Percentiles rank a stretch among this genome's conserved stretches.
Evolutionary conservation across 2,888 invertebrate genomes (phyloP).

Genomic region (Drosophila anomelani): DNA sequence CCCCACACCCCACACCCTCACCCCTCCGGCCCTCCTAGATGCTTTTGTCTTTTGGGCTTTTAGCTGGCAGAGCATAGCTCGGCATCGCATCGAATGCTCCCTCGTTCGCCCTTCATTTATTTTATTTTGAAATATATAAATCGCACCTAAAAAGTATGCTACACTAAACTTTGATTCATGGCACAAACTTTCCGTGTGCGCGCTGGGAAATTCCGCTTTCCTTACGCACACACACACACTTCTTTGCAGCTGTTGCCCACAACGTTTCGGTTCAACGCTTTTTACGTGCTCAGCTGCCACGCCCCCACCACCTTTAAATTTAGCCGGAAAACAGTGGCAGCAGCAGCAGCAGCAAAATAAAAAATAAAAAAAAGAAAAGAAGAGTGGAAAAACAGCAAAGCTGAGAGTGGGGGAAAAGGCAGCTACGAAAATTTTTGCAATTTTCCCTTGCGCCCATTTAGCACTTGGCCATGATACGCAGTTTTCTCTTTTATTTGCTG

Average conservation of each 20-base stretch:
- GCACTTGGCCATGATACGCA: conserved; percentile 79
- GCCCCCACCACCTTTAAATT: conserved; percentile 36
- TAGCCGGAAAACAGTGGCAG: conserved; percentile 30
- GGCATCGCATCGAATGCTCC: conserved; percentile 31
- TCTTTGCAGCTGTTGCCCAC: conserved; percentile 76
- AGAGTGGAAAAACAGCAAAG: conserved; percentile 7
- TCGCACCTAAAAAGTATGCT: conserved; percentile 82
- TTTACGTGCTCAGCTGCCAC: conserved; percentile 78
- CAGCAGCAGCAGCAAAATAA: not conserved
- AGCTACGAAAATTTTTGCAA: conserved; percentile 62
- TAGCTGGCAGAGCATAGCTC: conserved; percentile 15
- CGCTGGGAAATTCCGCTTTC: conserved; percentile 78
- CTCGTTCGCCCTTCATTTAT: conserved; percentile 80
- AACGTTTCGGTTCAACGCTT: conserved; percentile 80
- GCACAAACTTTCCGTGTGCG: conserved; percentile 77
- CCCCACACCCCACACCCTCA: not conserved
- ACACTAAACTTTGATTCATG: conserved; percentile 81
- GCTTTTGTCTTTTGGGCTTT: conserved; percentile 71
- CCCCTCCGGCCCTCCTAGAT: conserved; percentile 24
- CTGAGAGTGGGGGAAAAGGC: conserved; percentile 38
- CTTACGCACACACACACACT: conserved; percentile 61
- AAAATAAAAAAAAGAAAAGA: conserved; percentile 17
- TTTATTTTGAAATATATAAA: conserved; percentile 82
- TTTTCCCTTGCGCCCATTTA: conserved; percentile 78
- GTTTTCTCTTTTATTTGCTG: conserved; percentile 80